A percentile compares a stretch with the other conserved stretches of the same genome.
Conservation (phyloP, 2,797 vertebrate species). For the Phyllotis vaccarum region DNA sequence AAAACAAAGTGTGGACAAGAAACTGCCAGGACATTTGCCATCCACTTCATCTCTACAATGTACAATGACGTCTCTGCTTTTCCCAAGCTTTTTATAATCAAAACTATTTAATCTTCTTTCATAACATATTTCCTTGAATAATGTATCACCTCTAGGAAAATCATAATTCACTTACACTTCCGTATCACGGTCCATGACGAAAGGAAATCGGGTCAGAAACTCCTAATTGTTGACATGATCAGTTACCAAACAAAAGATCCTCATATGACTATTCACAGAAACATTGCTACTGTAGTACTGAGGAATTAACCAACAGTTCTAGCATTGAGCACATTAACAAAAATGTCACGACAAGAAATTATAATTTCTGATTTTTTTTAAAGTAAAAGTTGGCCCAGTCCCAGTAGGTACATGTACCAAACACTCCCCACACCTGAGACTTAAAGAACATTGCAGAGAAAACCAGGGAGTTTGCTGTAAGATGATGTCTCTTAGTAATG, state of each 20-base stretch:
- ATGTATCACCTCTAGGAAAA: constrained; percentile 67
- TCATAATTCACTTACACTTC: not conserved
- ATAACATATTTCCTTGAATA: not conserved
- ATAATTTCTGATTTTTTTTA: constrained; percentile 74
- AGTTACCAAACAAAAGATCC: constrained; percentile 85
- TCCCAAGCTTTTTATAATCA: not conserved
- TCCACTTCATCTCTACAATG: not conserved
- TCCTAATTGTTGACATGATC: constrained; percentile 62
- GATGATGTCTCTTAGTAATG: not conserved
- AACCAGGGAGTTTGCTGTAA: not conserved
- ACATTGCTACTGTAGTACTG: constrained; percentile 80
- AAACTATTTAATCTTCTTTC: constrained; percentile 48
- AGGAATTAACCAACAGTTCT: constrained; percentile 73
- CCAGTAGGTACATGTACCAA: not conserved
- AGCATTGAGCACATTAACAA: constrained; percentile 84
- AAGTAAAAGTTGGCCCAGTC: not conserved
- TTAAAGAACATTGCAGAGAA: not conserved
- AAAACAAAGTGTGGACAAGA: not conserved
- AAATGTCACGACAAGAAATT: constrained; percentile 82
- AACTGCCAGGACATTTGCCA: not conserved
- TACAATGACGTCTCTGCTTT: not conserved
- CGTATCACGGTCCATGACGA: not conserved
- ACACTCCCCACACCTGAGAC: not conserved
- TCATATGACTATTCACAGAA: constrained; percentile 76
- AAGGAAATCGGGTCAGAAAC: not conserved